Evolutionary conservation across 2,888 invertebrate species (phyloP), one percentile per base, ranked within the genome.

Genomic region (Heteromyza rotundicornis): DNA sequence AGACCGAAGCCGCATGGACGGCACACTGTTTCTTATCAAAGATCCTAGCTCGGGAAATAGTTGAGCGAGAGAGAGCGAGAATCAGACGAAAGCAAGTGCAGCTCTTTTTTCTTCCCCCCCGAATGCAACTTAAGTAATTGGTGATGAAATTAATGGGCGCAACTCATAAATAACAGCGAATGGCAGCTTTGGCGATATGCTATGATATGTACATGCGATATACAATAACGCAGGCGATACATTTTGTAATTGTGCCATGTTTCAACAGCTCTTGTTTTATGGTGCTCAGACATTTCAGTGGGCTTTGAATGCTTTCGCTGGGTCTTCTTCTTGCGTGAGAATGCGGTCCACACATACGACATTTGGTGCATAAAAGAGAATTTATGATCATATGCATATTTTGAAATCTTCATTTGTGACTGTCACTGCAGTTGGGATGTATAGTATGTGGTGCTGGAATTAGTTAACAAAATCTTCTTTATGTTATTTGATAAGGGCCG

Each of bases 111-210:
- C n/a, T n/a, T n/a, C n/a, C n/a, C n/a, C n/a, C n/a, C n/a, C n/a
- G n/a, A n/a, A n/a, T n/a, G n/a, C n/a, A 51, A 62, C 62, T 64
- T 63, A 50, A 67, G 68, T 72, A 73, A 73, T 73, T 73, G 72
- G 70, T 71, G 70, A 70, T 75, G 73, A 70, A 74, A 73, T 70
- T 75, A 73, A 74, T 75, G 72, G 73, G 70, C 69, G 69, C 65
- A 67, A 70, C 70, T 65, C 68, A 72, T 74, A 74, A 71, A 70
- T 75, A 70, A 73, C 63, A 64, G 64, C 68, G 63, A 68, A 71
- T 67, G 64, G 64, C 67, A 66, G 62, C 58, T 64, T 2, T 14
- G n/a, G 54, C 52, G 24, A 22, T 50, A 50, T 20, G 12, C 8
- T 7, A n/a, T n/a, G 40, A 40, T 40, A 40, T n/a, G 14, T 40